Conservation (phyloP, 2,888 invertebrate species). For the Calephelis perditalis region DNA sequence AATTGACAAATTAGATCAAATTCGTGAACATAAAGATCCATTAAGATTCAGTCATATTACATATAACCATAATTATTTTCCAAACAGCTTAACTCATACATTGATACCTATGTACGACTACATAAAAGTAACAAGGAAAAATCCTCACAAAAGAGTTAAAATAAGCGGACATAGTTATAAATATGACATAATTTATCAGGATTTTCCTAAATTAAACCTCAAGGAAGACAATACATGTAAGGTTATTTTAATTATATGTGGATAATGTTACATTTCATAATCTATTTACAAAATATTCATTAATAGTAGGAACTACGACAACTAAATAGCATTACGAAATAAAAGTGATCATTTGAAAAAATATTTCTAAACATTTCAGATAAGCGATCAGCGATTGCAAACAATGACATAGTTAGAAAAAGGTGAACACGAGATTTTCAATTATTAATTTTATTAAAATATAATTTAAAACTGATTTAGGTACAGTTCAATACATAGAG, state of each 20-base stretch:
- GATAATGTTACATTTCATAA: no score
- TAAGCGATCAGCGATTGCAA: no score
- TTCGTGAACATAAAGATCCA: slow-evolving; percentile 14
- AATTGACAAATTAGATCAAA: slow-evolving; percentile 6
- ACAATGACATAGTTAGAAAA: no score
- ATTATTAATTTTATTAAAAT: no score
- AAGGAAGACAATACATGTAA: slow-evolving; percentile 14
- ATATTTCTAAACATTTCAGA: no score
- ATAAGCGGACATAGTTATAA: slow-evolving; percentile 30
- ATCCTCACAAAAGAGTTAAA: slow-evolving; percentile 21
- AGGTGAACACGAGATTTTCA: slow-evolving; percentile 9
- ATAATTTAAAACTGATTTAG: no score
- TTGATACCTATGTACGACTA: no score
- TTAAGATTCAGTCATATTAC: slow-evolving; percentile 22
- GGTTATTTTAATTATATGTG: background rate
- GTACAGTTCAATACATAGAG: no score
- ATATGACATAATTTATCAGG: slow-evolving; percentile 31
- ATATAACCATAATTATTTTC: background rate
- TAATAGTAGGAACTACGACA: no score
- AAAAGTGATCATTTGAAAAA: no score
- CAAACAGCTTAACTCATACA: background rate
- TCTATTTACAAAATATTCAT: no score
- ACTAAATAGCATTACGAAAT: no score
- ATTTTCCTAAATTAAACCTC: background rate
- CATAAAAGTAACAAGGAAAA: background rate